Base-by-base conservation (phyloP, 1,140 invertebrate genomes). In the Trichomalopsis sarcophagae region DNA sequence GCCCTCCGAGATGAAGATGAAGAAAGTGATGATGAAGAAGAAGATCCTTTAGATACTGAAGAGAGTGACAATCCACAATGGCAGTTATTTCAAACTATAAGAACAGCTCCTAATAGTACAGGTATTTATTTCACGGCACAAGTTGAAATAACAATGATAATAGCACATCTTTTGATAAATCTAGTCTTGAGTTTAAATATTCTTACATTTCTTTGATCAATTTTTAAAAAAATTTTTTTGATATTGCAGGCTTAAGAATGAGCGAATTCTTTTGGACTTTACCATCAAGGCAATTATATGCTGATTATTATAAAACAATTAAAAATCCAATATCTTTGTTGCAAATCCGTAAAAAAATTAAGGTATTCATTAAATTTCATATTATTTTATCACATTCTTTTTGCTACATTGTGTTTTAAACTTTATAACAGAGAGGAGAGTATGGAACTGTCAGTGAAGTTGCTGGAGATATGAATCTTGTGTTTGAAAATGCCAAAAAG, bases 231-330 rank as follows among this genome's bases (percentile, higher is more conserved):
- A n/a, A 71, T 71, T 40, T 74, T 1, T 33, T 74, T 74, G 1
- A n/a, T 62, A 62, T 75, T 88, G 87, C 84, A 95, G 96, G 96
- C 74, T 94, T 95, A 6, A 93, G 95, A 71, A 93, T 99, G 87
- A 96, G 97, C 23, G 97, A 99, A 91, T 97, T 98, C 21, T 98
- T 99, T 92, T 96, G 97, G 95, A 97, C 97, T 90, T 93, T 99
- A 79, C 99, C 99, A 3, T 98, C 97, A 17, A 97, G 96, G 85
- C 94, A 97, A 40, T 96, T 96, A 86, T 99, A 99, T 94, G 97
- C 99, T 1, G 99, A 99, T 94, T 99, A 99, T 91, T 99, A 99
- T 93, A 97, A 97, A 89, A 97, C 98, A 91, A 99, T 99, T 76
- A 98, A 98, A 90, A 97, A 98, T 91, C 99, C 99, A 0, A 96